A percentile compares a stretch with the other conserved stretches of the same genome.
phyloP scores from a whole-genome alignment of 2,888 invertebrate species.

The Andrena flavipes region DNA sequence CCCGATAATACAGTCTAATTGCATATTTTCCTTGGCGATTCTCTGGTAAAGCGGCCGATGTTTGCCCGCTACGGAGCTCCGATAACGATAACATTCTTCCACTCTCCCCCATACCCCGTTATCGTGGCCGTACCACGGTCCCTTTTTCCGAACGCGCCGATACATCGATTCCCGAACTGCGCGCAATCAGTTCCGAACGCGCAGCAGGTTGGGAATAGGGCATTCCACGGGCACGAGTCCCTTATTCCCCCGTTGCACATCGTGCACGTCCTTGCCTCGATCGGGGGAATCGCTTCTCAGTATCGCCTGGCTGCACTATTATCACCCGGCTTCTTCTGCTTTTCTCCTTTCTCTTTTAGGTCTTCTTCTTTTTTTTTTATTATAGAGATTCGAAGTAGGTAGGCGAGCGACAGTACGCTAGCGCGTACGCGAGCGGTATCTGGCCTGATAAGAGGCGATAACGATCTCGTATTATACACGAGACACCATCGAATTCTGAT shows the following conservation, averaged over 20 bases:
- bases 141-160: constrained; percentile 42
- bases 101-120: constrained; percentile 48
- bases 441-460: constrained; percentile 37
- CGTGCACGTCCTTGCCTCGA: not conserved
- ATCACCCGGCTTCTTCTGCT: not conserved
- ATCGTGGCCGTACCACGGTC: constrained; percentile 40
- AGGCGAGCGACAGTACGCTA: not conserved
- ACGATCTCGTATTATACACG: constrained; percentile 48
- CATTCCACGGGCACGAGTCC: not conserved
- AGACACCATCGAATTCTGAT: constrained; percentile 45
- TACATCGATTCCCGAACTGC: constrained; percentile 12
- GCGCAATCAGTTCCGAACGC: constrained; percentile 4
- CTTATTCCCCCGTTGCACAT: not conserved
- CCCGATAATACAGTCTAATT: constrained; percentile 57
- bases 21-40: constrained; percentile 65
- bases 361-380: constrained; percentile 7
- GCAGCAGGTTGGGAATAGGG: not conserved
- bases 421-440: constrained; percentile 16
- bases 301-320: constrained; percentile 16
- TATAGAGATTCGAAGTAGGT: not conserved
- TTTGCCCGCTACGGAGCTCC: constrained; percentile 62
- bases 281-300: not conserved
- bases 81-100: constrained; percentile 70
- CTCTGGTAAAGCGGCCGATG: constrained; percentile 58
- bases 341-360: not conserved